These are phyloP conservation scores for Argyrosomus japonicus DNA, from an alignment of 2,113 vertebrate genomes.

Conservation along the genomic window DNA sequence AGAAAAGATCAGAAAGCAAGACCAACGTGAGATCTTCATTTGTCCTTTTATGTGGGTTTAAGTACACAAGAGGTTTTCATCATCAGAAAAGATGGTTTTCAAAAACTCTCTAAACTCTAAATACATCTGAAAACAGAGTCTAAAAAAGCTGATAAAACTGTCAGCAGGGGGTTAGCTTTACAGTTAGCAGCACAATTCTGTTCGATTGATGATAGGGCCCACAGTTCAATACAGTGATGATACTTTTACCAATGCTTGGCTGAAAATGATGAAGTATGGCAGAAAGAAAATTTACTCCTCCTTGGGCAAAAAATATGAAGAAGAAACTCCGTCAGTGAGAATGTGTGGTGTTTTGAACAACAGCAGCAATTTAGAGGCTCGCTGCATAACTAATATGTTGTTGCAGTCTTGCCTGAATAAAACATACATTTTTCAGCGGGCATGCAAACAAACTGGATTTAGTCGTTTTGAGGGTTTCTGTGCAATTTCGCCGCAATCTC, in stretches of 20 bases:
- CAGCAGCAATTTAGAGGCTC: not conserved
- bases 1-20: not conserved
- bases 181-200: not conserved
- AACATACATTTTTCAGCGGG: not conserved
- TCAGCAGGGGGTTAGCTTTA: constrained; percentile 20
- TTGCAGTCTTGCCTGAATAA: not conserved
- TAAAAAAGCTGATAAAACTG: not conserved
- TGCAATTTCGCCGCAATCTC: constrained; percentile 49
- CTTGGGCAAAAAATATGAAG: not conserved
- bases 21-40: not conserved
- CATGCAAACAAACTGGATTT: not conserved
- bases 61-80: not conserved
- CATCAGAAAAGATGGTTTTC: not conserved
- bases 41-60: not conserved
- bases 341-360: constrained; percentile 5
- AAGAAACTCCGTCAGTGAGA: not conserved
- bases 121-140: not conserved
- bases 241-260: not conserved
- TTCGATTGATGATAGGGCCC: not conserved
- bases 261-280: not conserved
- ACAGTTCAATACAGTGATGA: not conserved
- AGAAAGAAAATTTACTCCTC: not conserved
- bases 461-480: not conserved
- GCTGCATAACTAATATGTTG: not conserved
- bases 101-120: not conserved